Evolutionary conservation across 92 coral and sea anemone species (phyloP), one percentile per base, ranked within the genome.

Genomic region (Desmophyllum pertusum): DNA sequence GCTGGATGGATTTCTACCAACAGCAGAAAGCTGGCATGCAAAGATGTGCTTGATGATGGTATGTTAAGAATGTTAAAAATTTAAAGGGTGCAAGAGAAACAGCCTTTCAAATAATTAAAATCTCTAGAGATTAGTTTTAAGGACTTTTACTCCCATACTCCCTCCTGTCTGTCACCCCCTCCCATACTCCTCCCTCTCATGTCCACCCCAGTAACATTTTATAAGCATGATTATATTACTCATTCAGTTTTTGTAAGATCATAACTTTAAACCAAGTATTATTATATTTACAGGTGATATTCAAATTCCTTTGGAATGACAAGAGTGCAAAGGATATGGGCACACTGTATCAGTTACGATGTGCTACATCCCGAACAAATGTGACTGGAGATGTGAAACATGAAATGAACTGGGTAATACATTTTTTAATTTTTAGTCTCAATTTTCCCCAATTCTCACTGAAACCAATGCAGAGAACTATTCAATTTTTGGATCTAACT

Each of bases 311-410:
- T 9, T 85, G 93, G 93, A 61, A 65, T 29, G 80, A 85, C 45
- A 89, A 89, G 83, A 72, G 83, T 53, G 75, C 89, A 9, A 70
- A 89, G 73, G 89, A 85, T 59, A 80, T 89, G 80, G 93, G 93
- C 73, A 89, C 92, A 6, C 63, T 89, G 61, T 89, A 80, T 73
- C 89, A 89, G 65, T 67, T 89, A 45, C 61, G 80, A 36, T 81
- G 86, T 67, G 74, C 78, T 51, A 59, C 84, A 17, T 64, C 64
- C 53, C 46, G 68, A 6, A 88, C 88, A 59, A 88, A 82, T 85
- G 92, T 89, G 10, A 85, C 84, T 10, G 92, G 92, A 50, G 92
- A 89, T 85, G 84, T 83, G 0, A 88, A 85, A 50, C 88, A 83
- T 65, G 78, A 89, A 69, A 89, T 89, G 89, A 89, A 89, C 72